Base-by-base conservation (phyloP, 2,888 invertebrate species). In the Thecophora atra region DNA sequence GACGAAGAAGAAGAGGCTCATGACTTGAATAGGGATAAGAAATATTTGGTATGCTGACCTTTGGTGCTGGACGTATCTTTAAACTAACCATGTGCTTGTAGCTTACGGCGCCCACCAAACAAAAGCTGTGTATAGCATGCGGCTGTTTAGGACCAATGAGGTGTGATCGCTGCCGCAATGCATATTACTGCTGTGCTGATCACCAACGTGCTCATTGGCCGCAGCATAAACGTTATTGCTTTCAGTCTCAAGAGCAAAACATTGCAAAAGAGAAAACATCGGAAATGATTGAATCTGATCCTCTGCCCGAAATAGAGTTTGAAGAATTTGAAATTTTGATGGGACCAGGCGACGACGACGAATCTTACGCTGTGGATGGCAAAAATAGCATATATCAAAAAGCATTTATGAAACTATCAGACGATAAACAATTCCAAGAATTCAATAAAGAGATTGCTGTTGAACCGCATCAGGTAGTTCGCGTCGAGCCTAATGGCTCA, bases 171-270 rank as follows among this genome's bases (percentile, higher is more conserved):
- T 98, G 98, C 83, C 93, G 94, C 82, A 88, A 88, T 72, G 88
- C 86, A 2, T 89, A 89, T 78, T 98, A 98, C 83, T 98, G 98
- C 83, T 90, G 91, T 72, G 89, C 91, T 65, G 89, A 90, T 63
- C 98, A 98, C 87, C 98, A 98, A 88, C 88, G 92, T 17, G 79
- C 91, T 13, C 94, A 98, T 83, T 98, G 98, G 98, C 92, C 93
- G 82, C 88, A 89, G 72, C 98, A 98, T 82, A 97, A 96, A 85
- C 83, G 87, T 73, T 79, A 78, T 37, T 94, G 94, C 81, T 74
- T 74, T n/a, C n/a, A n/a, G n/a, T n/a, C n/a, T n/a, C n/a, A n/a
- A n/a, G n/a, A n/a, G 4, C 78, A 81, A 1, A 60, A 65, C 0
- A 67, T 71, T 8, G n/a, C n/a, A 0, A 62, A 26, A 8, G 52